phyloP scores from a whole-genome alignment of 2,797 vertebrate genomes.

The Molossus molossus region DNA sequence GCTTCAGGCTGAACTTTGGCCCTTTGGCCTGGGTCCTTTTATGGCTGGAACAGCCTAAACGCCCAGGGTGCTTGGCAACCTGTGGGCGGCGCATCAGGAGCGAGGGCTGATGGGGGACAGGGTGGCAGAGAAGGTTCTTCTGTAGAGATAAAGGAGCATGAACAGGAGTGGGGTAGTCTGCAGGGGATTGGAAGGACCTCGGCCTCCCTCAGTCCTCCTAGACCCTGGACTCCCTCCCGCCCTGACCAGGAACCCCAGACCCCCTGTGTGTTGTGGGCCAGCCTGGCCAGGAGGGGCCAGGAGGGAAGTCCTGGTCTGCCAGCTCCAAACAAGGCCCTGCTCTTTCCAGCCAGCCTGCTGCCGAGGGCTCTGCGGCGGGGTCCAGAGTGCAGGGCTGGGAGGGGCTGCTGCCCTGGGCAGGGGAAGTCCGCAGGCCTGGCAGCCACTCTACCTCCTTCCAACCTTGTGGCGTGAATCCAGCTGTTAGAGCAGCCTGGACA shows the following conservation, averaged over 20 bases:
- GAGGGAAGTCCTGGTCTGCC: not conserved
- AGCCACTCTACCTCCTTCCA: not conserved
- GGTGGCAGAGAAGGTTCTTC: not conserved
- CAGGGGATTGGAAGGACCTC: not conserved
- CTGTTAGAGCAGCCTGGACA: not conserved
- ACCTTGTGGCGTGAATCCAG: not conserved
- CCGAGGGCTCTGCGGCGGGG: not conserved
- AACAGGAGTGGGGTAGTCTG: not conserved
- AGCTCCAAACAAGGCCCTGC: not conserved
- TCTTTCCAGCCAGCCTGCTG: not conserved
- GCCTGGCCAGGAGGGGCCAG: not conserved
- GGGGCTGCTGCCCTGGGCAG: rapidly evolving
- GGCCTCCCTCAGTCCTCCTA: not conserved
- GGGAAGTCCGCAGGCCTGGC: not conserved
- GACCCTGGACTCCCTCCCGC: not conserved
- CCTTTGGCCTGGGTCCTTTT: not conserved
- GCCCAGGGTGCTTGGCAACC: not conserved
- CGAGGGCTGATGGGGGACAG: rapidly evolving
- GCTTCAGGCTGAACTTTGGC: constrained; percentile 48
- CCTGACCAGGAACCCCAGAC: not conserved
- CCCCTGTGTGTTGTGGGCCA: not conserved
- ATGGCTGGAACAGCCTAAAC: not conserved
- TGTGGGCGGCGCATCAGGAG: not conserved
- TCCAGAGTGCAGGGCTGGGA: not conserved
- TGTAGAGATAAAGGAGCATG: not conserved